Base-by-base conservation (phyloP, 2,888 invertebrate species). In the Drosophila greeni region DNA sequence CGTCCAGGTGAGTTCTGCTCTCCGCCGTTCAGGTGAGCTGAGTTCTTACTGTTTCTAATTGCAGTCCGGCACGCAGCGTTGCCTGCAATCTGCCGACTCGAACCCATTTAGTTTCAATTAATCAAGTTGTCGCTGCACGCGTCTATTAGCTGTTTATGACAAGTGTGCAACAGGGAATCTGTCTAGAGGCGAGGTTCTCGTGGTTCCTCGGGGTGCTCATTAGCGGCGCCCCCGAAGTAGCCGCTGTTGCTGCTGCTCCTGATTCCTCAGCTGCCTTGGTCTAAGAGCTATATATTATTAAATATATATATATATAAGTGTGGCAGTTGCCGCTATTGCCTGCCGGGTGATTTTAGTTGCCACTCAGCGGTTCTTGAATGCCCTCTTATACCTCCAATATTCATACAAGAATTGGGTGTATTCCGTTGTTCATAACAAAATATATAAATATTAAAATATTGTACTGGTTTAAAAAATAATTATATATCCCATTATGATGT, bases 91-190 rank as follows among this genome's bases (percentile, higher is more conserved):
- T 36, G 18, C 33, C 54, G 66, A 70, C 69, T 69, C 68, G 71
- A 66, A 75, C 75, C 65, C 83, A 84, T 81, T 81, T 82, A 71
- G 72, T 72, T 83, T 83, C 83, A 83, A 83, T 81, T 83, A 83
- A 82, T 80, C 80, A 80, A 74, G 80, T 84, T 82, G 80, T 80
- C 84, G 84, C 80, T 80, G 80, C 71, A 66, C 73, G 79, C 80
- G 80, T 84, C 84, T 84, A 80, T 80, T 80, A 84, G 79, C 79
- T 80, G 79, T 79, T 80, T 80, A 80, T 80, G 84, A 84, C 70
- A 70, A 55, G 45, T 70, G 62, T 39, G 64, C 45, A 45, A 31
- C 29, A 65, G 65, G 56, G 54, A 56, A 53, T 56, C 29, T 42
- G 24, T 33, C 11, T 8, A 12, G 12, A 4, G 43, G 16, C 16